These are phyloP conservation scores for Rhinoptilus africanus DNA, from an alignment of 2,113 vertebrate species.

Conservation along the genomic window DNA sequence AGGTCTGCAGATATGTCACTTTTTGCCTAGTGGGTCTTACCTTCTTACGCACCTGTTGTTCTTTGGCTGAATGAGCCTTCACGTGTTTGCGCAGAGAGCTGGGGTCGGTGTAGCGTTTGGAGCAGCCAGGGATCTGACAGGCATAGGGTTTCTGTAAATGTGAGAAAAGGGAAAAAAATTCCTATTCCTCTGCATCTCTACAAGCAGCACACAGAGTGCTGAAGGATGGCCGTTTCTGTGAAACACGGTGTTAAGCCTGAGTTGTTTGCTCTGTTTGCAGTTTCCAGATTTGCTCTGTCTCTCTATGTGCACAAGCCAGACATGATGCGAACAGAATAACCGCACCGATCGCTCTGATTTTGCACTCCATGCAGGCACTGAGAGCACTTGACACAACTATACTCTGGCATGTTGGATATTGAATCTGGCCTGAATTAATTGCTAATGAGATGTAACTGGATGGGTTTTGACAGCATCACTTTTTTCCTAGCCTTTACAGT, in stretches of 20 bases:
- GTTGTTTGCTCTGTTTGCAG: not conserved
- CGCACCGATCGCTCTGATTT: not conserved
- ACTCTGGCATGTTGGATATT: not conserved
- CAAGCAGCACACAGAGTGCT: not conserved
- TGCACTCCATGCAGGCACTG: not conserved
- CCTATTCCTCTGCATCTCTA: not conserved
- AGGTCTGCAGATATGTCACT: not conserved
- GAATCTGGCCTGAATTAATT: not conserved
- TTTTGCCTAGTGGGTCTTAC: constrained; percentile 72
- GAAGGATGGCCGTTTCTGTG: not conserved
- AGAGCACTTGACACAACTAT: not conserved
- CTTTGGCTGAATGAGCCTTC: constrained; percentile 96
- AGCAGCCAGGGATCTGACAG: constrained; percentile 96
- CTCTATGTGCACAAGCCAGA: not conserved
- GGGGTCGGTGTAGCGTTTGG: constrained; percentile 97
- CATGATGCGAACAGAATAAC: not conserved
- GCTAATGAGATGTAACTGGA: not conserved
- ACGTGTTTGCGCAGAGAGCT: constrained; percentile 98
- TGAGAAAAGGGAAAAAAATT: not conserved
- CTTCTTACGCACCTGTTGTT: constrained; percentile 96
- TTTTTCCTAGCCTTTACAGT: not conserved
- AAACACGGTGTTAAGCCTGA: not conserved
- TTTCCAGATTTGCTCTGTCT: not conserved
- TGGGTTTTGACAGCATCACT: not conserved
- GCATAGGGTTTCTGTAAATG: constrained; percentile 91